Conservation (phyloP, 2,888 invertebrate genomes). For the Acholoe squamosa region DNA sequence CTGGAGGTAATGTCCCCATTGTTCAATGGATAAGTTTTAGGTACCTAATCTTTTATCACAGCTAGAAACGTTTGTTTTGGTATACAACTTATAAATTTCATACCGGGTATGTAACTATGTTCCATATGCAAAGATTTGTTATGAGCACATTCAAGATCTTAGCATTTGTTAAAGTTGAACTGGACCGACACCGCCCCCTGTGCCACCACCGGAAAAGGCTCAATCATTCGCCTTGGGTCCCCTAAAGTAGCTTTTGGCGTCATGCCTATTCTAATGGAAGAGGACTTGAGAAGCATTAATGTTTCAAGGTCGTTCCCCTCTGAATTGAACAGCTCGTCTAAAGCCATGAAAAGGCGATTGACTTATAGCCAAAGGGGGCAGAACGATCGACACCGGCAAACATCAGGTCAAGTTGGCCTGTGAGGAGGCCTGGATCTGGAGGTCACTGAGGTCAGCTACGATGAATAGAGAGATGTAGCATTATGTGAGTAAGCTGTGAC, state of each 20-base stretch:
- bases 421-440: constrained; percentile 19
- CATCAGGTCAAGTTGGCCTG: constrained; percentile 25
- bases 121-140: too few species aligned
- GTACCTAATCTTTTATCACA: too few species aligned
- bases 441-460: background rate
- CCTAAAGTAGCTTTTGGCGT: background rate
- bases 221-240: background rate
- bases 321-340: background rate
- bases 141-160: too few species aligned
- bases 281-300: background rate
- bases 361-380: constrained; percentile 37
- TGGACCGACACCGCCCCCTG: background rate
- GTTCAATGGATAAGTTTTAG: too few species aligned
- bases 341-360: constrained; percentile 40
- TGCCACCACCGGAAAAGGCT: background rate
- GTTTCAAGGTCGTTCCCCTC: background rate
- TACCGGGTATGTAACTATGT: too few species aligned
- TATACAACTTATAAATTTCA: too few species aligned
- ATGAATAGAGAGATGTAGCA: constrained; percentile 49
- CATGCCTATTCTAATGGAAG: constrained; percentile 8
- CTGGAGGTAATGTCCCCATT: background rate
- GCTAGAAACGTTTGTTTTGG: too few species aligned
- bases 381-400: constrained; percentile 33
- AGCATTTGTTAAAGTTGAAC: too few species aligned
- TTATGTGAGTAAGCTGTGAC: constrained; percentile 19